A percentile compares a stretch with the other conserved stretches of the same genome.
These are phyloP conservation scores for Keiferia lycopersicella DNA, from an alignment of 2,888 invertebrate genomes.

Conservation along the genomic window DNA sequence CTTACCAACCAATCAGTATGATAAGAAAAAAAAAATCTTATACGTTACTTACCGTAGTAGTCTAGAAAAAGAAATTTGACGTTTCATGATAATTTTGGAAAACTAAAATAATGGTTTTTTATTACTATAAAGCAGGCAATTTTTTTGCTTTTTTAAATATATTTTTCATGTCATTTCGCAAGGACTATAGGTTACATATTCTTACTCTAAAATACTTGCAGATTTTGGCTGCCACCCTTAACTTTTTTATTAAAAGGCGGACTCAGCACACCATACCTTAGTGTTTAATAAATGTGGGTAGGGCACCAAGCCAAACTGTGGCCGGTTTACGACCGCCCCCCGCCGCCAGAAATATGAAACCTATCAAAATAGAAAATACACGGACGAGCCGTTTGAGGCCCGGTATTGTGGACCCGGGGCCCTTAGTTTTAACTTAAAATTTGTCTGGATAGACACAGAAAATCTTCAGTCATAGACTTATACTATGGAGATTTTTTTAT, in stretches of 20 bases:
- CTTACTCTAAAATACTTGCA: neutral
- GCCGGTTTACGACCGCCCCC: constrained; percentile 58
- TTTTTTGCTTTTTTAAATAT: too few relatives aligned
- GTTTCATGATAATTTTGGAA: too few relatives aligned
- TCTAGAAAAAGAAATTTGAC: too few relatives aligned
- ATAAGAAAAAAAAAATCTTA: too few relatives aligned
- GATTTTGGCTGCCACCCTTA: constrained; percentile 30
- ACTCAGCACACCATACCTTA: constrained; percentile 30
- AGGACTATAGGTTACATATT: neutral
- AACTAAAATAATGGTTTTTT: too few relatives aligned
- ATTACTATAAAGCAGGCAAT: too few relatives aligned
- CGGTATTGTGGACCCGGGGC: constrained; percentile 6
- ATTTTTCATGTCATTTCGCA: too few relatives aligned
- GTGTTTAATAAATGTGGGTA: constrained; percentile 38
- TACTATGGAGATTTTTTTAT: too few relatives aligned
- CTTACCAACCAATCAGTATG: too few relatives aligned
- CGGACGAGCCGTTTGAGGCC: constrained; percentile 36
- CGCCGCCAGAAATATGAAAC: constrained; percentile 65
- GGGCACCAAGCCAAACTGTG: constrained; percentile 60
- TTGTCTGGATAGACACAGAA: too few relatives aligned
- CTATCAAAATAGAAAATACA: constrained; percentile 60
- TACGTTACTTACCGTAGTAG: too few relatives aligned
- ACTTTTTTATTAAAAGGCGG: constrained; percentile 42
- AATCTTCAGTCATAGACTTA: too few relatives aligned
- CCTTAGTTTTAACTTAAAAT: neutral